phyloP scores from a whole-genome alignment of 2,113 vertebrate species.

The Gnathonemus longibarbis region DNA sequence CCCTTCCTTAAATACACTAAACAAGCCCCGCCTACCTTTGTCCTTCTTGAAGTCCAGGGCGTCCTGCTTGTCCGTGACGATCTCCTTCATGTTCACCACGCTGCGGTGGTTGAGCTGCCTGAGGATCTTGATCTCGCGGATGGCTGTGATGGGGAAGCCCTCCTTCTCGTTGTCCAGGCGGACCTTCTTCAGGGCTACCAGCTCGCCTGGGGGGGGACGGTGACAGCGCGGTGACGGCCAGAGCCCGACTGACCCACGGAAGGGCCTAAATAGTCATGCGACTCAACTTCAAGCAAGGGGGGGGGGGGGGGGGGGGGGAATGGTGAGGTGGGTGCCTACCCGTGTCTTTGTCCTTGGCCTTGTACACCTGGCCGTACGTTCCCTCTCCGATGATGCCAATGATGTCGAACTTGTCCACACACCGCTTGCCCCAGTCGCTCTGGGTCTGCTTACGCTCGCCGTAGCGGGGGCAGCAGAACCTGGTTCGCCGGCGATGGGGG shows the following conservation, averaged over 20 bases:
- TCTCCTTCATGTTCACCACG: constrained; percentile 99
- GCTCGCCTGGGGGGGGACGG: constrained; percentile 63
- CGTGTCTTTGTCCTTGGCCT: constrained; percentile 97
- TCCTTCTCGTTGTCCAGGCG: constrained; percentile 96
- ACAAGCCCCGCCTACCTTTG: constrained; percentile 68
- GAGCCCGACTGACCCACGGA: not conserved
- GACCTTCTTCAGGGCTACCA: constrained; percentile 96
- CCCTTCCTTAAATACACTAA: not conserved
- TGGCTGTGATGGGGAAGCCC: constrained; percentile 96
- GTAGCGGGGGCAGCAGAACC: constrained; percentile 97
- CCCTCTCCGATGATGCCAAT: constrained; percentile 97
- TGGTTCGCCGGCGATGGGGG: constrained; percentile 34
- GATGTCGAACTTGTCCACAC: constrained; percentile 96
- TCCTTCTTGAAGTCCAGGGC: constrained; percentile 98
- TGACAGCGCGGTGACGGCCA: not conserved
- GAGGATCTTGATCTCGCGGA: constrained; percentile 95
- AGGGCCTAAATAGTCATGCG: not conserved
- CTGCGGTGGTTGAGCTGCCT: constrained; percentile 92
- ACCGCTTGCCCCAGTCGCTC: constrained; percentile 96
- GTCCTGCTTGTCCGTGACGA: constrained; percentile 97
- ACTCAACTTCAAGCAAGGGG: not conserved
- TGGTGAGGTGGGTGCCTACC: constrained; percentile 53
- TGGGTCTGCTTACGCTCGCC: constrained; percentile 91
- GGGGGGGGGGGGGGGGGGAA: not conserved
- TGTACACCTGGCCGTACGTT: constrained; percentile 97